Evolutionary conservation across 2,888 invertebrate species (phyloP), one percentile per base, ranked within the genome.

Genomic region (Notodonta ziczac): DNA sequence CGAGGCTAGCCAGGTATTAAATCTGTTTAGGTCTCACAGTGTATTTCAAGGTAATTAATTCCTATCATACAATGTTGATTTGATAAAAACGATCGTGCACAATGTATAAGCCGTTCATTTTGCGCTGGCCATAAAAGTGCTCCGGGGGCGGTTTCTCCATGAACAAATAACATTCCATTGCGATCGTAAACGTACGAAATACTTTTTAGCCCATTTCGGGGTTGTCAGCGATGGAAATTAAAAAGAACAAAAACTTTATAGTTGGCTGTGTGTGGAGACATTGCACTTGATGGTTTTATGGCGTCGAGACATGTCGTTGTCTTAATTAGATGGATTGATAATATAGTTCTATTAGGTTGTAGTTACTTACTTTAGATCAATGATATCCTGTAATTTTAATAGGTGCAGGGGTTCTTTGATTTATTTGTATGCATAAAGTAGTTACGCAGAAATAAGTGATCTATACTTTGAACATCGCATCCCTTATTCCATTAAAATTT

Each of bases 301-400:
- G 67, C 50, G 73, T 61, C 72, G 63, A 61, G 74, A 72, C 69
- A 60, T 61, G 60, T 57, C 62, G 53, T 69, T 59, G 60, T 35
- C 7, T 5, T 55, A 59, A 66, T 61, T 59, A 63, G 55, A 24
- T n/a, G 50, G 16, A 8, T 50, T 16, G 4, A 32, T 52, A 52
- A 9, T 16, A 51, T 16, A 51, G 7, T 48, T 6, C 5, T 51
- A 51, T 16, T 51, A 51, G 14, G 24, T 51, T 16, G 9, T 9
- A 3, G 5, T 0, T 7, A 51, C 16, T 0, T 16, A 16, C 8
- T 51, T n/a, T 5, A 24, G 10, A 51, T 51, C 10, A 9, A 51
- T 51, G 24, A 51, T 42, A 12, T 6, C 9, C 12, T 42, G 42
- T 8, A 10, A 0, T 4, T 40, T 2, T 40, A 40, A 4, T 42